These are phyloP conservation scores for Neoaliturus tenellus DNA, from an alignment of 2,888 invertebrate genomes.

Conservation along the genomic window DNA sequence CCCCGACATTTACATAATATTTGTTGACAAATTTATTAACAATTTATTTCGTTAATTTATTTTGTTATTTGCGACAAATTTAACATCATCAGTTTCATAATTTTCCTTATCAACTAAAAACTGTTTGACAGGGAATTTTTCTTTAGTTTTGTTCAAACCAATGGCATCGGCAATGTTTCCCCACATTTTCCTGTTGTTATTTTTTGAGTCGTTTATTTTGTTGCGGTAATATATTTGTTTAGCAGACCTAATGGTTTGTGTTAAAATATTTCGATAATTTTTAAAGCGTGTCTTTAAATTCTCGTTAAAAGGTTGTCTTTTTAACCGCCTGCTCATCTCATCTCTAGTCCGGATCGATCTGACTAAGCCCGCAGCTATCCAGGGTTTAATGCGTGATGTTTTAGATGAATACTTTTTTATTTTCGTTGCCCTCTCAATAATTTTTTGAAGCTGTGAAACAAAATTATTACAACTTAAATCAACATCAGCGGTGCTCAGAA, in stretches of 20 bases:
- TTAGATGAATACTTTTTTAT: neutral
- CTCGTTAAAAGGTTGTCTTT: constrained; percentile 39
- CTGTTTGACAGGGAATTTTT: no score
- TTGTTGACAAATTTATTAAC: no score
- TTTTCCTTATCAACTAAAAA: neutral
- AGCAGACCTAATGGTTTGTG: neutral
- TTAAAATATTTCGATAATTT: neutral
- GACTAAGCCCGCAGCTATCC: constrained; percentile 51
- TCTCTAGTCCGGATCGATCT: constrained; percentile 47
- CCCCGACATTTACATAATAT: constrained; percentile 7
- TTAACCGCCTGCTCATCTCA: constrained; percentile 5
- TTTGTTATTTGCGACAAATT: neutral
- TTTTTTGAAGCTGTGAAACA: neutral
- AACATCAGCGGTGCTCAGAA: neutral
- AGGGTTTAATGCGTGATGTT: neutral
- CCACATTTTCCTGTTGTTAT: neutral
- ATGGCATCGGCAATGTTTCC: neutral
- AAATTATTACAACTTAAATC: neutral
- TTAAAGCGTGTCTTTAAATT: constrained; percentile 16
- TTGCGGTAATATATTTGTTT: neutral
- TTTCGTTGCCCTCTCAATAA: neutral
- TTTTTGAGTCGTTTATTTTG: neutral
- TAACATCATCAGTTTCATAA: neutral
- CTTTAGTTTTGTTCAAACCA: neutral
- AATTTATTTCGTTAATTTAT: no score